Base-by-base conservation (phyloP, 2,888 invertebrate genomes). In the Metacarcinus magister region DNA sequence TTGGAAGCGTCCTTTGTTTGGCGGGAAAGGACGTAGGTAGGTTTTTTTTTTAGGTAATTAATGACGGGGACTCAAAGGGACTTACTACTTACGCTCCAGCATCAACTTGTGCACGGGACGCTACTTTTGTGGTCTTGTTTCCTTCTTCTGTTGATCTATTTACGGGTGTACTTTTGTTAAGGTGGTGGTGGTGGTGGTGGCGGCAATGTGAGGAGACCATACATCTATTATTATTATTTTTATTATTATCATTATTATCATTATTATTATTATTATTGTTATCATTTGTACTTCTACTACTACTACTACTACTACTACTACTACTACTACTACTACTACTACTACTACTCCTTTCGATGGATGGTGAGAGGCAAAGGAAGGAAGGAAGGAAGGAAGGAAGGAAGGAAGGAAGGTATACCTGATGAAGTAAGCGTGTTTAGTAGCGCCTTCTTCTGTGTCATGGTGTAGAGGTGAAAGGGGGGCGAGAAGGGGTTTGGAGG, bases 301-400 rank as follows among this genome's bases (percentile, higher is more conserved):
- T 54, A 93, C 32, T 46, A 93, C 93, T 60, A 67, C 93, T 16
- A 67, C 93, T 87, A 28, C 48, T 16, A 44, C 82, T 23, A 46
- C 82, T 82, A 5, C 44, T 46, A 13, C 10, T 87, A 13, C 32
- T 87, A 13, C 7, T 87, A 39, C 10, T 87, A 87, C 32, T 87
- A 8, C 39, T 87, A 16, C 13, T 32, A 5, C 87, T 87, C 0
- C 19, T 87, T 39, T 39, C 39, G 0, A 39, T 39, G 39, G 2
- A 1, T 39, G 2, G 2, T 39, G 39, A 39, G 39, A 39, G 39
- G 39, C 2, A 2, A 82, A 13, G 13, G 82, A 32, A 13, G 2
- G 32, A 32, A 32, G 32, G 23, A 10, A 32, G 32, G 32, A 82
- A 32, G 32, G 82, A 82, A 82, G 32, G 82, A 32, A 32, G 32